These are phyloP conservation scores for Galeopsomyia nigrocyanea DNA, from an alignment of 2,888 invertebrate species.

Conservation along the genomic window DNA sequence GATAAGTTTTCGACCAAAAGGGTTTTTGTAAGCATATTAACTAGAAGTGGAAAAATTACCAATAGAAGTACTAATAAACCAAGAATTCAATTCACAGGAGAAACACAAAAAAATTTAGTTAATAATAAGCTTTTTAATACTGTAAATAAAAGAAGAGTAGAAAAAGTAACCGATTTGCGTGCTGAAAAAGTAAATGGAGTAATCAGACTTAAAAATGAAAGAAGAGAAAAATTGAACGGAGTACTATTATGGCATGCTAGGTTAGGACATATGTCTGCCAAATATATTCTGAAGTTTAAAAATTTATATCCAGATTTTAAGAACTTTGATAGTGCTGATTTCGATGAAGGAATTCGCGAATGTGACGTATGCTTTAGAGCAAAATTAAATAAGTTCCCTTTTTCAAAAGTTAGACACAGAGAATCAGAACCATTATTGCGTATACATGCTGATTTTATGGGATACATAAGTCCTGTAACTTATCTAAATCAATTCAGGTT, in stretches of 20 bases:
- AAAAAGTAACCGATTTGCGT: too few relatives aligned
- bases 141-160: too few relatives aligned
- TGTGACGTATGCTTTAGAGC: constrained; percentile 50
- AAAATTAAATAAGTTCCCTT: constrained; percentile 51
- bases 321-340: constrained; percentile 41
- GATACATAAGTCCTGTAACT: constrained; percentile 43
- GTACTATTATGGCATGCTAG: constrained; percentile 52
- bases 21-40: neutral
- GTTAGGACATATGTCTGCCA: constrained; percentile 50
- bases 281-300: constrained; percentile 49
- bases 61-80: constrained; percentile 16
- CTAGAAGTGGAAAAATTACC: constrained; percentile 1
- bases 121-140: constrained; percentile 12
- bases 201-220: too few relatives aligned
- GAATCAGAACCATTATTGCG: constrained; percentile 47
- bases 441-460: constrained; percentile 50
- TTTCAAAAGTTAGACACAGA: constrained; percentile 37
- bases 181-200: too few relatives aligned
- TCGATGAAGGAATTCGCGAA: constrained; percentile 49
- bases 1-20: constrained; percentile 2
- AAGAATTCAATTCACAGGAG: constrained; percentile 17
- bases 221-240: constrained; percentile 12
- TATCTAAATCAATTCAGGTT: constrained; percentile 45
- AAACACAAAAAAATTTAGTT: constrained; percentile 1
- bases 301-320: constrained; percentile 32